Base-by-base conservation (phyloP, 2,888 invertebrate species). In the Plebejus melissa region DNA sequence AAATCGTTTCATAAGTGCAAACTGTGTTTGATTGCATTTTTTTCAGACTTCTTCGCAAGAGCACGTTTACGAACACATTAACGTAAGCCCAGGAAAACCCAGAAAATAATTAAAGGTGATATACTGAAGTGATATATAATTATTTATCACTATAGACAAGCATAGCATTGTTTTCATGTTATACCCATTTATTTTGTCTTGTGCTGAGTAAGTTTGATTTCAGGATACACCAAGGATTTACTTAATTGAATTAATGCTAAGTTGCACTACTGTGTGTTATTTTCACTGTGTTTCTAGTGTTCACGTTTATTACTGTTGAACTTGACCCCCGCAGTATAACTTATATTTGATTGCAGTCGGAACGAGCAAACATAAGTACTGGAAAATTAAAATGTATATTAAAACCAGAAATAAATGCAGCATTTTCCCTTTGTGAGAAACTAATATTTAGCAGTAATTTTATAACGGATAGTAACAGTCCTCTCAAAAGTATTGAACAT, bases 251-350 rank as follows among this genome's bases (percentile, higher is more conserved):
- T 54, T 4, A 16, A 4, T 13, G 16, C 54, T 41, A 41, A 41
- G 41, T 41, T 41, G 41, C 5, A 16, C 11, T 54, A 54, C 54
- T 54, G 54, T 54, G 16, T 54, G 54, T 16, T 4, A 16, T 16
- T 54, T 54, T 54, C 16, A 54, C 54, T 54, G 54, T 54, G 13
- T 54, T 75, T 75, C 75, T 60, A 60, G 75, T 75, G 75, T 75
- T 75, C 75, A 58, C 75, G 75, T 75, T 75, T 71, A 58, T 75
- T 75, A 71, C 70, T 60, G 70, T 70, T 75, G 57, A 71, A 58
- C 71, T 71, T 71, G 75, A 71, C 71, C 75, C 70, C 16, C 41
- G 57, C 60, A 71, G 60, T 75, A 58, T 41, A 72, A 75, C 71
- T 71, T 71, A 46, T 75, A 72, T 70, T 75, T 75, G 50, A 71